Evolutionary conservation across 1,140 invertebrate species (phyloP).

Genomic region (Octopus bimaculoides): DNA sequence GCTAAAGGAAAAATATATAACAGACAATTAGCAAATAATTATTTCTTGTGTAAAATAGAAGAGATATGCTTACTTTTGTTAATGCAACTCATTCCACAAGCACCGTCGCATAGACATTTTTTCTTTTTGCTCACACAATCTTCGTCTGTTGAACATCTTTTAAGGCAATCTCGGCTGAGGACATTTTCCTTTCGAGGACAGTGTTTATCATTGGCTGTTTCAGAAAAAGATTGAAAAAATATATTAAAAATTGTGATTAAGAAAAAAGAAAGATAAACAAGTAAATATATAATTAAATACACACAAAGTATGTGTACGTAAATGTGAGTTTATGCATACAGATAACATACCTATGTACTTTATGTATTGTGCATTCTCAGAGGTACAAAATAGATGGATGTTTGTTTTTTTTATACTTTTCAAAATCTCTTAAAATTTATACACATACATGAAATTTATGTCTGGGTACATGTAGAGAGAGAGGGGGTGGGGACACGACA

Average conservation of each 20-base stretch:
- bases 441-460: background rate
- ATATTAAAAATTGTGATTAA: background rate
- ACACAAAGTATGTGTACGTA: background rate
- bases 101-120: slow-evolving; percentile 92
- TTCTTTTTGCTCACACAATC: slow-evolving; percentile 97
- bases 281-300: background rate
- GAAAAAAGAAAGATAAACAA: background rate
- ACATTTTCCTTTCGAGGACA: slow-evolving; percentile 18
- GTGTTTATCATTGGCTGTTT: background rate
- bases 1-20: background rate
- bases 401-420: background rate
- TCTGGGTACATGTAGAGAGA: background rate
- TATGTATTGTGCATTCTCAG: background rate
- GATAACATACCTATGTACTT: background rate
- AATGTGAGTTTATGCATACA: background rate
- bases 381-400: background rate
- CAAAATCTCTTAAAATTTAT: background rate
- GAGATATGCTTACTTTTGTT: slow-evolving; percentile 69
- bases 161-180: slow-evolving; percentile 67
- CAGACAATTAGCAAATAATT: background rate
- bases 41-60: background rate
- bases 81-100: slow-evolving; percentile 95
- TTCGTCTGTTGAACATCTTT: slow-evolving; percentile 89
- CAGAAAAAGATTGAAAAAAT: background rate
- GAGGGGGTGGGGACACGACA: background rate